phyloP scores from a whole-genome alignment of 1,140 invertebrate species.

The Bombyx mandarina region DNA sequence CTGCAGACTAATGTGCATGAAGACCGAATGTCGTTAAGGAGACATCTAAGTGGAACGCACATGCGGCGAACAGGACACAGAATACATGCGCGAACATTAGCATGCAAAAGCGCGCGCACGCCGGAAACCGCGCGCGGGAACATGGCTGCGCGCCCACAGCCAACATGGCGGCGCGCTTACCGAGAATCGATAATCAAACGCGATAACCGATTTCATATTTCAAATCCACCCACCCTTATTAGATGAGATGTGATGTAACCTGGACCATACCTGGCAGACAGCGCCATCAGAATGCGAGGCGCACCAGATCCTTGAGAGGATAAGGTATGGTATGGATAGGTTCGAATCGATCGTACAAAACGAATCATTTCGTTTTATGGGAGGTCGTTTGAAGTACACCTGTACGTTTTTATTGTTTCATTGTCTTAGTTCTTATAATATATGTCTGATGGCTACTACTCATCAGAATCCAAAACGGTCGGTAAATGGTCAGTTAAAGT shows the following conservation, averaged over 20 bases:
- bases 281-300: conserved; percentile 36
- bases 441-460: conserved; percentile 11
- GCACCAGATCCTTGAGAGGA: conserved; percentile 37
- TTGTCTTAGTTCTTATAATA: conserved; percentile 43
- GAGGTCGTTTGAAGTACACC: conserved; percentile 39
- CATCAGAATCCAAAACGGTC: conserved; percentile 6
- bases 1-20: too few species aligned
- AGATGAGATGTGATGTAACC: conserved; percentile 58
- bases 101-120: conserved; percentile 53
- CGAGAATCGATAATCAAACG: conserved; percentile 65
- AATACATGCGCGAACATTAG: conserved; percentile 51
- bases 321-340: too few species aligned
- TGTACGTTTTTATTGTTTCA: conserved; percentile 49
- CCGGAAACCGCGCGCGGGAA: conserved; percentile 59
- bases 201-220: conserved; percentile 65
- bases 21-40: conserved; percentile 1
- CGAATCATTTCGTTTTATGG: conserved; percentile 36
- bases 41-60: conserved; percentile 31
- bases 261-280: conserved; percentile 30
- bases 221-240: conserved; percentile 50
- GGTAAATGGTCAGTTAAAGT: conserved; percentile 7
- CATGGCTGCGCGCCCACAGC: conserved; percentile 53
- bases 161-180: conserved; percentile 61
- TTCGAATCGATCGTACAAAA: too few species aligned
- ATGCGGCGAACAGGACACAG: conserved; percentile 36